These are phyloP conservation scores for Puffinus mauretanicus DNA, from an alignment of 2,113 vertebrate genomes.

Conservation along the genomic window DNA sequence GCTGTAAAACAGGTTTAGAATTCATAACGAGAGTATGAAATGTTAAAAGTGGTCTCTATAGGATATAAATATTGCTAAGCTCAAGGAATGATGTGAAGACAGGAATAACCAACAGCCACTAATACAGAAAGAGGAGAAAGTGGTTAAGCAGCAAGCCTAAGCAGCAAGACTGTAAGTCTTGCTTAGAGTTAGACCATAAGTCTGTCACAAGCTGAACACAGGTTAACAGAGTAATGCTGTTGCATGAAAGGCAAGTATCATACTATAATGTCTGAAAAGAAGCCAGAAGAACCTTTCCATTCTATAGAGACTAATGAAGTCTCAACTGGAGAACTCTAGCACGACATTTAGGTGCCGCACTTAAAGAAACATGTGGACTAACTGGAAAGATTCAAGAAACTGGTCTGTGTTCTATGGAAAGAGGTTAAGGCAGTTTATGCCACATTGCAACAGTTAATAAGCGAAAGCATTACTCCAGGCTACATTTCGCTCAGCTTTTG, in stretches of 20 bases:
- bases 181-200: no score
- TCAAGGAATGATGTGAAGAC: background rate
- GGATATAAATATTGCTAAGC: background rate
- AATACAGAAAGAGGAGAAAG: background rate
- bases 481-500: background rate
- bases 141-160: background rate
- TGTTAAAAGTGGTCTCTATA: background rate
- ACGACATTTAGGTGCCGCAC: accelerated
- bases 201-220: background rate
- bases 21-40: background rate
- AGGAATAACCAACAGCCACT: background rate
- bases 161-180: background rate
- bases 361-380: background rate
- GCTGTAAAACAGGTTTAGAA: background rate
- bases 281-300: background rate
- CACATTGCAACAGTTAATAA: background rate
- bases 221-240: background rate
- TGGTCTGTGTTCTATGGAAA: background rate
- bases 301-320: background rate
- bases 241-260: background rate
- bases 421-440: background rate
- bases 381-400: background rate
- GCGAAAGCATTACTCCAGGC: background rate
- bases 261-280: background rate
- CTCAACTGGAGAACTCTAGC: background rate